Percentiles rank a stretch among this genome's conserved stretches.
These are phyloP conservation scores for Anagyrus pseudococci DNA, from an alignment of 2,888 invertebrate genomes.

Conservation along the genomic window DNA sequence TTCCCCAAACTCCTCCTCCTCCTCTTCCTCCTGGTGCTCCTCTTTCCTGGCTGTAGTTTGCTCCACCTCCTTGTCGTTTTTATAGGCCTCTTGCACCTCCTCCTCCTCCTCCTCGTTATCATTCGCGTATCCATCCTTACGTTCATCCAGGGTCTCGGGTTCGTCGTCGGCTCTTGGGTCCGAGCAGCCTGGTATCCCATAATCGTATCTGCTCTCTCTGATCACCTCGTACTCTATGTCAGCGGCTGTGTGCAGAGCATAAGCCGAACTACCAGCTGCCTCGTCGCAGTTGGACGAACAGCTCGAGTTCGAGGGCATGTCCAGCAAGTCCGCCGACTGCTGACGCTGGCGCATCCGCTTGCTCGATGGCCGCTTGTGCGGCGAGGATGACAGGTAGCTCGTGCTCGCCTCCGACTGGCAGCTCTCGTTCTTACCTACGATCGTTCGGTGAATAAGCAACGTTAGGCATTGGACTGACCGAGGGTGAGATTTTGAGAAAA, in stretches of 20 bases:
- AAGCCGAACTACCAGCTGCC: slow-evolving; percentile 32
- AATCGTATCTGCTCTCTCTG: slow-evolving; percentile 53
- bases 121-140: background rate
- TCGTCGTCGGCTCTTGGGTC: background rate
- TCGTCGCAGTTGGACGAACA: slow-evolving; percentile 51
- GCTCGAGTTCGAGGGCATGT: slow-evolving; percentile 49
- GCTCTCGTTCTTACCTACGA: slow-evolving; percentile 18
- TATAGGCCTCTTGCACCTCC: slow-evolving; percentile 11
- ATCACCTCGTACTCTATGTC: slow-evolving; percentile 72
- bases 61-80: slow-evolving; percentile 9
- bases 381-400: slow-evolving; percentile 17
- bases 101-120: slow-evolving; percentile 11
- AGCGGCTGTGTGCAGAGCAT: slow-evolving; percentile 41
- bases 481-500: background rate
- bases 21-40: background rate
- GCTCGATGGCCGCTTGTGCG: slow-evolving; percentile 1
- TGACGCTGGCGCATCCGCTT: background rate
- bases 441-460: background rate
- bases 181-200: slow-evolving; percentile 63
- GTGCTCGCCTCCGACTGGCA: slow-evolving; percentile 29
- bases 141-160: background rate
- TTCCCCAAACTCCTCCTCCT: slow-evolving; percentile 14
- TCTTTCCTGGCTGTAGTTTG: background rate
- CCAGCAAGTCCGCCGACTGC: slow-evolving; percentile 15
- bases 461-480: background rate